These are phyloP conservation scores for Drosophila asahinai DNA, from an alignment of 1,140 invertebrate genomes.

Conservation along the genomic window DNA sequence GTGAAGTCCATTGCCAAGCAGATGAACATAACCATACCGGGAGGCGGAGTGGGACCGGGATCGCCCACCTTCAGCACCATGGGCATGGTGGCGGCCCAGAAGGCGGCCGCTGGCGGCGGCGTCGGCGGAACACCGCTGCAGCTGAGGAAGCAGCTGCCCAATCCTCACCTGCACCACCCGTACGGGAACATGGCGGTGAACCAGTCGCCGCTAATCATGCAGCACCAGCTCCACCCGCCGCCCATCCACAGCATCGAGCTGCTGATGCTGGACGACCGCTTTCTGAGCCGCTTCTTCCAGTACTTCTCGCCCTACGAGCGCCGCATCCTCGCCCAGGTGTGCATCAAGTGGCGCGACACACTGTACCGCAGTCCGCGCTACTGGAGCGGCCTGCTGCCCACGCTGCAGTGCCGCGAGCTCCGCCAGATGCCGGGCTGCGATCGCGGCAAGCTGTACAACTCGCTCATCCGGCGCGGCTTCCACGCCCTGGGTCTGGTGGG, in stretches of 20 bases:
- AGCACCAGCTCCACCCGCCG: conserved; percentile 67
- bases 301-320: conserved; percentile 93
- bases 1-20: conserved; percentile 84
- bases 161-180: conserved; percentile 83
- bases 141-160: conserved; percentile 79
- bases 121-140: conserved; percentile 67
- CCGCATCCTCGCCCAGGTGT: conserved; percentile 92
- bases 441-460: conserved; percentile 91
- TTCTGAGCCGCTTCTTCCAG: conserved; percentile 93
- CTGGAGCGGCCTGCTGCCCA: conserved; percentile 93
- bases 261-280: conserved; percentile 92
- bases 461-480: conserved; percentile 93
- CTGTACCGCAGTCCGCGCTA: conserved; percentile 93
- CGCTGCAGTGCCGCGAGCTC: conserved; percentile 93
- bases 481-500: conserved; percentile 93
- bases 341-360: conserved; percentile 93
- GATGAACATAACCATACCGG: conserved; percentile 81
- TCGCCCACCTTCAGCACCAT: conserved; percentile 81
- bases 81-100: conserved; percentile 79
- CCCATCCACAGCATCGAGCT: conserved; percentile 89
- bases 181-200: conserved; percentile 63
- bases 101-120: conserved; percentile 41
- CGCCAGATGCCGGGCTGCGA: conserved; percentile 88
- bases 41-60: conserved; percentile 40
- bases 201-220: conserved; percentile 73